Conservation (phyloP, 2,797 vertebrate genomes). For the Micrastur ruficollis region DNA sequence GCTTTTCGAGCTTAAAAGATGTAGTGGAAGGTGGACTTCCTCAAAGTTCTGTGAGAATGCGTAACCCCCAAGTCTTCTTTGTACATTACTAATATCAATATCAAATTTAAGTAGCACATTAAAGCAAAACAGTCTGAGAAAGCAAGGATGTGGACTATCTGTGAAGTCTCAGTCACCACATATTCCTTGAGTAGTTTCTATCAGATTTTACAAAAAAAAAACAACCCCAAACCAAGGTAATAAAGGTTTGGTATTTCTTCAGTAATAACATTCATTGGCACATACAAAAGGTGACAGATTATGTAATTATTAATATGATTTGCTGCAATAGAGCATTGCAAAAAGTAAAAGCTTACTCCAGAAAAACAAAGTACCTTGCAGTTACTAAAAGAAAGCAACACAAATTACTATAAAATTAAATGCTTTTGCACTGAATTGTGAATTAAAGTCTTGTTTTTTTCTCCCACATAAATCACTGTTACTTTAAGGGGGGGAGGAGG, state of each 20-base stretch:
- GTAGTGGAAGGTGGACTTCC: not conserved
- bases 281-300: not conserved
- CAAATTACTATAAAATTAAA: not conserved
- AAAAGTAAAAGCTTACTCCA: not conserved
- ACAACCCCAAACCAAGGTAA: not conserved
- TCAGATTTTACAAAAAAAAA: not conserved
- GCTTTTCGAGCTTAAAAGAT: not conserved
- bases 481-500: not conserved
- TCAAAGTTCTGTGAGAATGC: not conserved
- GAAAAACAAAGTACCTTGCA: not conserved
- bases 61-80: not conserved
- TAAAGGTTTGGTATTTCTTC: not conserved
- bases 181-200: not conserved
- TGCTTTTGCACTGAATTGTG: not conserved
- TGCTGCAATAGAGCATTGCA: not conserved
- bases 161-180: not conserved
- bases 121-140: not conserved
- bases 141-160: not conserved
- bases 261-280: not conserved
- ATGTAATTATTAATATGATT: not conserved
- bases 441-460: not conserved
- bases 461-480: not conserved
- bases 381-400: not conserved
- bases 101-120: not conserved
- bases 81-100: not conserved